Evolutionary conservation across 2,888 invertebrate species (phyloP).

Genomic region (Ganaspis brasiliensis): DNA sequence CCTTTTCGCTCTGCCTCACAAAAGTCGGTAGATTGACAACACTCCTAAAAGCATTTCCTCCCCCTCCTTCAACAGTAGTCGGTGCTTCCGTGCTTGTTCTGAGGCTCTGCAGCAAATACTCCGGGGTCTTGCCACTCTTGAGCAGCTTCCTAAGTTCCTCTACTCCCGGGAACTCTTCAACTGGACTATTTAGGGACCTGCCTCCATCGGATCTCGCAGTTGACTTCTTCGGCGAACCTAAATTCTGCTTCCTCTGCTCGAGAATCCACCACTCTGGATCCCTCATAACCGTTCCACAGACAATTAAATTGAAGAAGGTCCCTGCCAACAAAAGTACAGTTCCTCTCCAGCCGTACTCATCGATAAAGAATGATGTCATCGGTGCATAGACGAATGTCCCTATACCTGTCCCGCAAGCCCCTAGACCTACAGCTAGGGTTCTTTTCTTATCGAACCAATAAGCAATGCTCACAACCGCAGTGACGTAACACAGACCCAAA

Average conservation of each 20-base stretch:
- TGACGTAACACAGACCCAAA: conserved; percentile 92
- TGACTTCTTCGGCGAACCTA: conserved; percentile 80
- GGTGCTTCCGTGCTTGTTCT: conserved; percentile 84
- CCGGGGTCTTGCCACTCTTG: conserved; percentile 86
- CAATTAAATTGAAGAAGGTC: conserved; percentile 91
- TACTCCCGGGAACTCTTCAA: conserved; percentile 84
- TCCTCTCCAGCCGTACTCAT: conserved; percentile 92
- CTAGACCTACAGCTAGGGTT: conserved; percentile 92
- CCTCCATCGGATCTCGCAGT: conserved; percentile 81
- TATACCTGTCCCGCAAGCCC: conserved; percentile 94
- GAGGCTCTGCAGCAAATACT: conserved; percentile 85
- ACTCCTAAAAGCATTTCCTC: conserved; percentile 83
- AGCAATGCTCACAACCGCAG: conserved; percentile 94
- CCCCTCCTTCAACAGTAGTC: conserved; percentile 81
- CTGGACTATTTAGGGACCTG: conserved; percentile 81
- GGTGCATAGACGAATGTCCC: conserved; percentile 95
- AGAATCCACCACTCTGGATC: conserved; percentile 92
- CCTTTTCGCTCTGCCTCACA: conserved; percentile 86
- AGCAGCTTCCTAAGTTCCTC: conserved; percentile 87
- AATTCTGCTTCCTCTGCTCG: conserved; percentile 83
- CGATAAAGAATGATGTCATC: conserved; percentile 89
- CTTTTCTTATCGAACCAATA: conserved; percentile 96
- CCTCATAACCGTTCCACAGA: conserved; percentile 92
- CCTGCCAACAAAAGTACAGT: conserved; percentile 91
- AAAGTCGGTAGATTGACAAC: conserved; percentile 89